A percentile compares a stretch with the other conserved stretches of the same genome.
Evolutionary conservation across 1,140 invertebrate species (phyloP).

Genomic region (Apis laboriosa): DNA sequence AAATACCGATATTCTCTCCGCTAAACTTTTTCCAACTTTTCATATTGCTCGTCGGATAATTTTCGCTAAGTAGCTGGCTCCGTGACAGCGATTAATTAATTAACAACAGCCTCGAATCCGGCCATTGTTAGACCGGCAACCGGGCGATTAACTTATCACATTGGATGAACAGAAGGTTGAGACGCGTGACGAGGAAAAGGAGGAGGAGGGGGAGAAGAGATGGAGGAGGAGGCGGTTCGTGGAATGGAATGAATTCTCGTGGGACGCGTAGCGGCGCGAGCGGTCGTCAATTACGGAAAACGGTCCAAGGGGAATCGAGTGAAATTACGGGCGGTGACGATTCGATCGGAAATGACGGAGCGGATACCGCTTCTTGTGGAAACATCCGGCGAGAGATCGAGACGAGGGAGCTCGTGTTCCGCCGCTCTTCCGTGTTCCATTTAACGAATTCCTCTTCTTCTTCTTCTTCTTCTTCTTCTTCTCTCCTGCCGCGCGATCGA

Average conservation of each 20-base stretch:
- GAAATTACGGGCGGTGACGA: slow-evolving; percentile 20
- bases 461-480: neutral
- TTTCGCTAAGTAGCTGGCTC: neutral
- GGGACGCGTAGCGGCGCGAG: neutral
- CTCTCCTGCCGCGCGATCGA: too few species aligned
- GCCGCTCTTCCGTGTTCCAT: slow-evolving; percentile 3
- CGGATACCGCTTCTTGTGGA: neutral
- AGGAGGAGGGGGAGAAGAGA: neutral
- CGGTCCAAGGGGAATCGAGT: slow-evolving; percentile 9
- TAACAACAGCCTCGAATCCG: neutral
- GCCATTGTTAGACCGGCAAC: neutral
- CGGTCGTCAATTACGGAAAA: slow-evolving; percentile 30
- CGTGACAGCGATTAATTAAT: neutral
- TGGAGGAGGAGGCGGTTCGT: neutral
- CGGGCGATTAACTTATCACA: slow-evolving; percentile 6
- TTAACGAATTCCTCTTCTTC: neutral
- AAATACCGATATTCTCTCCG: too few species aligned
- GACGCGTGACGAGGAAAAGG: neutral
- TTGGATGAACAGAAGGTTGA: slow-evolving; percentile 1
- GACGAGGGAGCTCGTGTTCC: slow-evolving; percentile 1
- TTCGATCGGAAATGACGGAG: slow-evolving; percentile 29
- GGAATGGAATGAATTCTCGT: neutral
- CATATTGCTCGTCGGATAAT: too few species aligned
- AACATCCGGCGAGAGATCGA: slow-evolving; percentile 29
- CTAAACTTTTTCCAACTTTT: neutral